phyloP scores from a whole-genome alignment of 2,888 invertebrate genomes.

The Coelogynopora nodosa region DNA sequence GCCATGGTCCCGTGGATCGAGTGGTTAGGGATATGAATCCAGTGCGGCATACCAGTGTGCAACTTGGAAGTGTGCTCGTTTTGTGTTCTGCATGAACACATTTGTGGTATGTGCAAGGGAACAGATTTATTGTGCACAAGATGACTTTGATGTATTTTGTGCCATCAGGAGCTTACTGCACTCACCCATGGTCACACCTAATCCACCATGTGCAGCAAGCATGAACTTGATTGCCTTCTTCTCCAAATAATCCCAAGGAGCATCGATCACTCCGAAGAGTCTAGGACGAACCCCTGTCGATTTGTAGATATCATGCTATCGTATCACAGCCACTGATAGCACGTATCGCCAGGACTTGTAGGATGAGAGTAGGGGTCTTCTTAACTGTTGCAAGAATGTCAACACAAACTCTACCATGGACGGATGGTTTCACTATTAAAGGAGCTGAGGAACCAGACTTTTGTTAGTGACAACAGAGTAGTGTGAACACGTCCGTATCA shows the following conservation, averaged over 20 bases:
- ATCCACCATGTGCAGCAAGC: not conserved
- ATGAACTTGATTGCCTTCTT: not conserved
- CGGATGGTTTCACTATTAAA: conserved; percentile 36
- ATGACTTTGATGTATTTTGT: not conserved
- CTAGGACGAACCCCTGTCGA: not conserved
- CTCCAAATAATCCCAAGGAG: not conserved
- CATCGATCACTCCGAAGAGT: not conserved
- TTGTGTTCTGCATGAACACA: not conserved
- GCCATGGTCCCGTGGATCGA: conserved; percentile 19
- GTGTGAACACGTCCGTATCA: conserved; percentile 39
- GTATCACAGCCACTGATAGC: not conserved
- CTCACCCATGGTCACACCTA: not conserved
- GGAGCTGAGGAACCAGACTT: not conserved
- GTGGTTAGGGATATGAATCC: not conserved
- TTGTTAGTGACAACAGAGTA: conserved; percentile 41
- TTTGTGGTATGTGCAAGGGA: not conserved
- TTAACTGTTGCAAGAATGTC: conserved; percentile 42
- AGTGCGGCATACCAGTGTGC: conserved; percentile 16
- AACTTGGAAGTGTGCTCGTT: not conserved
- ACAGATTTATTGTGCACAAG: not conserved
- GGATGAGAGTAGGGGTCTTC: not conserved
- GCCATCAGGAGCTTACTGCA: not conserved
- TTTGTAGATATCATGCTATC: not conserved
- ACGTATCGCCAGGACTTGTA: not conserved
- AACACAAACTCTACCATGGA: conserved; percentile 30